These are phyloP conservation scores for Ctena decussata DNA, from an alignment of 2,888 invertebrate genomes.

Conservation along the genomic window DNA sequence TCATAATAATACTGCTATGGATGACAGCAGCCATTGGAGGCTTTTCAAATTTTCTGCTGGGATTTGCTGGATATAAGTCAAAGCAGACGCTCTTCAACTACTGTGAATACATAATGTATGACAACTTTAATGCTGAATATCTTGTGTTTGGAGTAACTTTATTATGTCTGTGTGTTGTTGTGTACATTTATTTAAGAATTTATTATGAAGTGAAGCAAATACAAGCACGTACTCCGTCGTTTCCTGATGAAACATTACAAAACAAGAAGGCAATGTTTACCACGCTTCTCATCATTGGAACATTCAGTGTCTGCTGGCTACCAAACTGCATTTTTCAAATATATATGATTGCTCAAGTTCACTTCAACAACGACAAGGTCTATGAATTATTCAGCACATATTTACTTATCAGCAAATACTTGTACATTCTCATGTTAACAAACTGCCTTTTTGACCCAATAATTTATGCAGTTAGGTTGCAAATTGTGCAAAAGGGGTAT, in stretches of 20 bases:
- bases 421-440: conserved; percentile 73
- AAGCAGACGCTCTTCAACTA: conserved; percentile 68
- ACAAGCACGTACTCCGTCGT: conserved; percentile 40
- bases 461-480: conserved; percentile 77
- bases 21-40: conserved; percentile 69
- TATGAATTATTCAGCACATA: conserved; percentile 59
- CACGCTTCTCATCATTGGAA: conserved; percentile 79
- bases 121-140: conserved; percentile 78
- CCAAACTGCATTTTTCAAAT: conserved; percentile 78
- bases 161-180: conserved; percentile 73
- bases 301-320: conserved; percentile 80
- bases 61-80: conserved; percentile 20
- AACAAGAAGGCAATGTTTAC: conserved; percentile 79
- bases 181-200: conserved; percentile 76
- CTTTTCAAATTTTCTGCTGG: conserved; percentile 69
- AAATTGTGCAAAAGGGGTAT: conserved; percentile 75
- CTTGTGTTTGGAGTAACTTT: conserved; percentile 74
- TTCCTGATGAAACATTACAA: conserved; percentile 66
- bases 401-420: conserved; percentile 69
- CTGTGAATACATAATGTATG: conserved; percentile 78
- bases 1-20: conserved; percentile 74
- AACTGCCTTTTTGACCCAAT: conserved; percentile 78
- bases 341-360: conserved; percentile 68
- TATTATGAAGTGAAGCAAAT: conserved; percentile 72
- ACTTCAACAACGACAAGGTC: conserved; percentile 57